Conservation (phyloP, 2,888 invertebrate species). For the Tanypteryx hageni region DNA sequence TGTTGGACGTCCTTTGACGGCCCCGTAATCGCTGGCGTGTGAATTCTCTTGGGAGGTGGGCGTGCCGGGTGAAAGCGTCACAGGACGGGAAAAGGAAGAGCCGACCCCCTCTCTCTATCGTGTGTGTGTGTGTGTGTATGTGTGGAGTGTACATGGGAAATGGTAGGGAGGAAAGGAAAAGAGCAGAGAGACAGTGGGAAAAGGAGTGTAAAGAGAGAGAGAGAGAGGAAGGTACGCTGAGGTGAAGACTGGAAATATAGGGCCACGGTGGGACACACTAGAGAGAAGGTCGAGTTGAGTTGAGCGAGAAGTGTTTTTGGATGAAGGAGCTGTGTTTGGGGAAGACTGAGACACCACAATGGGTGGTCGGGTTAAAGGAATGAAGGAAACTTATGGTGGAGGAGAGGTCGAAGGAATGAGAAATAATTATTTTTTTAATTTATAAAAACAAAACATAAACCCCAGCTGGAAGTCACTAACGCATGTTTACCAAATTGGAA, state of each 20-base stretch:
- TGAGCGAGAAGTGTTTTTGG: slow-evolving; percentile 7
- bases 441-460: no score
- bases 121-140: background rate
- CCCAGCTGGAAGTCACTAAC: no score
- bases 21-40: slow-evolving; percentile 34
- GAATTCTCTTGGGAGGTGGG: slow-evolving; percentile 2
- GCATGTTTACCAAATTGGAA: no score
- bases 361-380: background rate
- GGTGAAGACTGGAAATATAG: background rate
- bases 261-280: background rate
- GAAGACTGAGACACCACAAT: background rate
- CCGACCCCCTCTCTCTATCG: background rate
- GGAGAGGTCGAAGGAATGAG: background rate
- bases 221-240: background rate
- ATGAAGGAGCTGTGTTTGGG: slow-evolving; percentile 24
- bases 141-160: no score
- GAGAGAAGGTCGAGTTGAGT: no score
- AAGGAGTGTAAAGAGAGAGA: background rate
- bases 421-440: background rate
- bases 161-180: no score
- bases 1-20: slow-evolving; percentile 40
- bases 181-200: background rate
- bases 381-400: background rate
- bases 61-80: background rate
- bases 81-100: background rate